phyloP scores from a whole-genome alignment of 2,113 vertebrate species.

The Clarias magur region DNA sequence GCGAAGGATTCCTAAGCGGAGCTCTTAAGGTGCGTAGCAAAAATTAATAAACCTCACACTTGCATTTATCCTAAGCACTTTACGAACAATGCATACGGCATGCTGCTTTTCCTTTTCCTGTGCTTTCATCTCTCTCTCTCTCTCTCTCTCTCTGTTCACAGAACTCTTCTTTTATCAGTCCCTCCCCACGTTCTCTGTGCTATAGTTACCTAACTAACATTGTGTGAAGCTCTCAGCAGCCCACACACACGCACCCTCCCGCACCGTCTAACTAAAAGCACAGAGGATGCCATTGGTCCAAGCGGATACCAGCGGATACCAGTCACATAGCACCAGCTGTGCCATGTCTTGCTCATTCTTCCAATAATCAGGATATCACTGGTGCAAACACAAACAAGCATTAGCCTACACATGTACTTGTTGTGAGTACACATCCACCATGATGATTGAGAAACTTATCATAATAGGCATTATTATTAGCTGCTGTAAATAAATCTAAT shows the following conservation, averaged over 20 bases:
- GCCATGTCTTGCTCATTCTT: slow-evolving; percentile 24
- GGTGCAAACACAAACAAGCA: slow-evolving; percentile 7
- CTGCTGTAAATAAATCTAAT: not conserved
- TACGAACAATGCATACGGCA: slow-evolving; percentile 6
- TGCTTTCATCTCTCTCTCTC: slow-evolving; percentile 22
- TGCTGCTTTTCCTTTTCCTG: slow-evolving; percentile 16
- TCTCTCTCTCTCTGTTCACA: slow-evolving; percentile 3
- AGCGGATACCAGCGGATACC: slow-evolving; percentile 49
- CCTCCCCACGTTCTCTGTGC: slow-evolving; percentile 43
- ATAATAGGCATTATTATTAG: not conserved
- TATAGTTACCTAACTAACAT: slow-evolving; percentile 62
- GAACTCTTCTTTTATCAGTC: slow-evolving; percentile 12
- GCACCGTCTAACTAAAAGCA: slow-evolving; percentile 43
- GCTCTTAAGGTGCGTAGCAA: slow-evolving; percentile 1
- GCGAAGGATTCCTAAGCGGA: slow-evolving; percentile 18
- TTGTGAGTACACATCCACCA: not conserved
- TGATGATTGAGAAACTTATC: not conserved
- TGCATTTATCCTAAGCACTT: slow-evolving; percentile 34
- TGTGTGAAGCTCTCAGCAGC: slow-evolving; percentile 58
- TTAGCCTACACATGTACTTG: not conserved
- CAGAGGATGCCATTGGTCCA: slow-evolving; percentile 52
- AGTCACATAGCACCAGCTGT: slow-evolving; percentile 33
- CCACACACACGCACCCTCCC: slow-evolving; percentile 57
- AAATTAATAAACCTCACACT: slow-evolving; percentile 13
- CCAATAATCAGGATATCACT: slow-evolving; percentile 16